Evolutionary conservation across 2,113 vertebrate species (phyloP), one percentile per base, ranked within the genome.

Genomic region (Nipponia nippon): DNA sequence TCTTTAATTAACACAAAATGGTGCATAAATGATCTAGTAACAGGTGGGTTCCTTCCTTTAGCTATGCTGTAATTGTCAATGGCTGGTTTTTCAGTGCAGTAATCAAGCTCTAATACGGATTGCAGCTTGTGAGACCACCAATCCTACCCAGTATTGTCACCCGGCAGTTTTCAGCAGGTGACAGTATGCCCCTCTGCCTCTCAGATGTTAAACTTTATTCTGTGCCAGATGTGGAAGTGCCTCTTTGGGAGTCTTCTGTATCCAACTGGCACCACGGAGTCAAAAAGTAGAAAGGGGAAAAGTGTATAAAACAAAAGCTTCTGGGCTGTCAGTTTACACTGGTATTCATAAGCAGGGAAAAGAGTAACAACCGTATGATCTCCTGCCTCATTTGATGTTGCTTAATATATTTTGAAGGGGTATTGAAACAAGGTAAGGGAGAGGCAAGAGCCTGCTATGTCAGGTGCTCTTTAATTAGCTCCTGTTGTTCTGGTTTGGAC

Each of bases 1-100:
- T 93, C 87, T 19, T 83, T 93, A 91, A 95, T 95, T 92, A 93
- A 77, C 71, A 52, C 10, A 47, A 90, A 96, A 83, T 86, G 71
- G 71, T 85, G 30, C 75, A 49, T 85, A 92, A 91, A 94, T 77
- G 84, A 72, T 46, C 5, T 53, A n/a, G 66, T 86, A 93, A 59
- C 85, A 92, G 92, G 90, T 46, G 81, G 69, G 42, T 55, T 88
- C 59, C 72, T 83, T 73, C 85, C 73, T 71, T 87, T 23, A 29
- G 61, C 85, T 65, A 14, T 10, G 27, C 26, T 59, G 2, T 79
- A 80, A 47, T 50, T 81, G 67, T 66, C 16, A 2, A 7, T 11
- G 29, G 61, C 89, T n/a, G 11, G 0, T 3, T 61, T 89, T 79
- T 62, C 49, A 52, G 66, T 44, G 19, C 26, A 22, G 21, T 20